phyloP scores from a whole-genome alignment of 2,113 vertebrate genomes.

The Archocentrus centrarchus region DNA sequence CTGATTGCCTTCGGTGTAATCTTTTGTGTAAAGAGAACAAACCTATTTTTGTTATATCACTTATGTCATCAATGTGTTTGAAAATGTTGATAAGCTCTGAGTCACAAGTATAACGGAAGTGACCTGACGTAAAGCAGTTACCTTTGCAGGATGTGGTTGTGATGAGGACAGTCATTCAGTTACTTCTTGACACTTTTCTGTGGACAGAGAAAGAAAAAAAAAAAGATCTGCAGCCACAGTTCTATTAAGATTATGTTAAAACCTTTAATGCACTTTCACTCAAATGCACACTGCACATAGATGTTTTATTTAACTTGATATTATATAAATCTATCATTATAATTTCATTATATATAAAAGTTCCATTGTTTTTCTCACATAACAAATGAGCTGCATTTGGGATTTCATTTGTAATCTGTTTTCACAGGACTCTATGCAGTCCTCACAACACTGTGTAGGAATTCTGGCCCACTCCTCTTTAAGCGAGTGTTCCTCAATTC shows the following conservation, averaged over 20 bases:
- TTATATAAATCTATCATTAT: background rate
- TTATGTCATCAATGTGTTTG: background rate
- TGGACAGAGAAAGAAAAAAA: background rate
- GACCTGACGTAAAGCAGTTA: background rate
- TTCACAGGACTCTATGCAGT: too few relatives aligned
- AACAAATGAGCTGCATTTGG: background rate
- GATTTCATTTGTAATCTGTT: background rate
- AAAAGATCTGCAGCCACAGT: background rate
- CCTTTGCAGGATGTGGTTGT: slow-evolving; percentile 43
- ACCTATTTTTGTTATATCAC: background rate
- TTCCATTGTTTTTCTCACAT: background rate
- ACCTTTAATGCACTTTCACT: background rate
- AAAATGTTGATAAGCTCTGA: background rate
- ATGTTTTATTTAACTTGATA: background rate
- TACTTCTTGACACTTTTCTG: background rate
- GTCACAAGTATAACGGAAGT: slow-evolving; percentile 14
- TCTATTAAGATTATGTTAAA: background rate
- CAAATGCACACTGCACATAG: background rate
- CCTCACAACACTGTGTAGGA: too few relatives aligned
- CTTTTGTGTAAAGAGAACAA: background rate
- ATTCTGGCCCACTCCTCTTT: too few relatives aligned
- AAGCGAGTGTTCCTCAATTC: too few relatives aligned
- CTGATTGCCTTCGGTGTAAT: background rate
- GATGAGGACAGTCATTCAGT: background rate
- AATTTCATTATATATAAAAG: background rate